These are phyloP conservation scores for Euphonia xanthogaster DNA, from an alignment of 2,797 vertebrate species.

Conservation along the genomic window DNA sequence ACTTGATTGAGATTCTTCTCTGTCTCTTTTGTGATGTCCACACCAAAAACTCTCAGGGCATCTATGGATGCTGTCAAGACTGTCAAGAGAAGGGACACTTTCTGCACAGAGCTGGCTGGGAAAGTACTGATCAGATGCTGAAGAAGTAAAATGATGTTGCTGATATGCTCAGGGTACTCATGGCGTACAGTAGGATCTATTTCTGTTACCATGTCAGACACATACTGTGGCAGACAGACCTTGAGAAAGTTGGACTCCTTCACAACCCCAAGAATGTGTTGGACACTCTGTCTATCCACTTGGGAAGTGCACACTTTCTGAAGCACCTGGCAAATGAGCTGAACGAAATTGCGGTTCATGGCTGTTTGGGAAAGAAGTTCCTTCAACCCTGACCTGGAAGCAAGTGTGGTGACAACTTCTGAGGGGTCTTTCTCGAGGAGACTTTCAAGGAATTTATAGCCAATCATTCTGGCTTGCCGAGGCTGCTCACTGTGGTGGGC, in stretches of 20 bases:
- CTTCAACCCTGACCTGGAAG: slow-evolving; percentile 73
- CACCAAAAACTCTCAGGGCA: slow-evolving; percentile 79
- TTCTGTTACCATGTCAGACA: slow-evolving; percentile 82
- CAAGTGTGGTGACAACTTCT: slow-evolving; percentile 84
- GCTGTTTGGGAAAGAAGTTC: slow-evolving; percentile 71
- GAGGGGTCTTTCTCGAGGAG: slow-evolving; percentile 84
- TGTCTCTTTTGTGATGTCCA: slow-evolving; percentile 74
- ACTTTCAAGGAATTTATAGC: slow-evolving; percentile 80
- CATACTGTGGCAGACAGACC: slow-evolving; percentile 80
- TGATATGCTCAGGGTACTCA: slow-evolving; percentile 82
- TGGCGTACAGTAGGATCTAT: slow-evolving; percentile 58
- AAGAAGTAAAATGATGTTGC: slow-evolving; percentile 83
- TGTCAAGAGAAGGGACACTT: slow-evolving; percentile 79
- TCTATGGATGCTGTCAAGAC: slow-evolving; percentile 80
- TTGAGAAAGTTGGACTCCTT: slow-evolving; percentile 87
- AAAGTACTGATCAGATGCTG: slow-evolving; percentile 83
- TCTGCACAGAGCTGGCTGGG: slow-evolving; percentile 84
- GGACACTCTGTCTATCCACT: slow-evolving; percentile 79
- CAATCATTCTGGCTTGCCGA: slow-evolving; percentile 68
- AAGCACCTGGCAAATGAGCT: slow-evolving; percentile 85
- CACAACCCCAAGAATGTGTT: slow-evolving; percentile 80
- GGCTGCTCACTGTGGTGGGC: slow-evolving; percentile 17
- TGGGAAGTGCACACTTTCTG: slow-evolving; percentile 82
- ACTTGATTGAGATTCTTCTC: slow-evolving; percentile 79
- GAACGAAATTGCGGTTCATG: slow-evolving; percentile 79